Percentiles rank a stretch among this genome's conserved stretches.
phyloP scores from a whole-genome alignment of 2,888 invertebrate genomes.

The Orthonychiurus folsomi region DNA sequence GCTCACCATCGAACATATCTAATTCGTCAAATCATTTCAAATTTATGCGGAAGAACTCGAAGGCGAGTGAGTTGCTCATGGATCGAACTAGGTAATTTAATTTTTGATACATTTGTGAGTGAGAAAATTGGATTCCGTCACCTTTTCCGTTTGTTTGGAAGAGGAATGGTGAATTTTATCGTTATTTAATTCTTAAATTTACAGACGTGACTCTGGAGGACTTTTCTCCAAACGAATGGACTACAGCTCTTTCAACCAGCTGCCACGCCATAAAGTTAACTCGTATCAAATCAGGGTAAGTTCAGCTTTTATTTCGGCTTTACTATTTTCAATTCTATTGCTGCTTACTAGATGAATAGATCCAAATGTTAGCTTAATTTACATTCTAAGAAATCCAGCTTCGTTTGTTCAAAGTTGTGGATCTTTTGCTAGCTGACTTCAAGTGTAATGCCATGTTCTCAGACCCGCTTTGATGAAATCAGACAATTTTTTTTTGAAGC shows the following conservation, averaged over 20 bases:
- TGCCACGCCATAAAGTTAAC: constrained; percentile 92
- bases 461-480: too few species aligned
- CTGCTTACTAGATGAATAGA: too few species aligned
- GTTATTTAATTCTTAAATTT: constrained; percentile 44
- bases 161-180: too few species aligned
- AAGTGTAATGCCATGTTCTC: too few species aligned
- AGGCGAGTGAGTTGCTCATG: constrained; percentile 15
- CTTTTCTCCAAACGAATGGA: constrained; percentile 89
- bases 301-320: not conserved
- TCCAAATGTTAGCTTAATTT: too few species aligned
- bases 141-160: too few species aligned
- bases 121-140: not conserved
- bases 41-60: constrained; percentile 32
- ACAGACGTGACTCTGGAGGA: constrained; percentile 75
- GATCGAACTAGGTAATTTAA: constrained; percentile 25
- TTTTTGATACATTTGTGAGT: constrained; percentile 4
- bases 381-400: too few species aligned
- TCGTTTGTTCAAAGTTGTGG: too few species aligned
- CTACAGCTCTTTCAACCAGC: constrained; percentile 85
- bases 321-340: too few species aligned
- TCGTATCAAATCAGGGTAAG: constrained; percentile 95
- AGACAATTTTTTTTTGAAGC: too few species aligned
- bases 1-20: constrained; percentile 12
- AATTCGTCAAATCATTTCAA: constrained; percentile 23
- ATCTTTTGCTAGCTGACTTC: too few species aligned